These are phyloP conservation scores for Zeus faber DNA, from an alignment of 2,113 vertebrate genomes.

Conservation along the genomic window DNA sequence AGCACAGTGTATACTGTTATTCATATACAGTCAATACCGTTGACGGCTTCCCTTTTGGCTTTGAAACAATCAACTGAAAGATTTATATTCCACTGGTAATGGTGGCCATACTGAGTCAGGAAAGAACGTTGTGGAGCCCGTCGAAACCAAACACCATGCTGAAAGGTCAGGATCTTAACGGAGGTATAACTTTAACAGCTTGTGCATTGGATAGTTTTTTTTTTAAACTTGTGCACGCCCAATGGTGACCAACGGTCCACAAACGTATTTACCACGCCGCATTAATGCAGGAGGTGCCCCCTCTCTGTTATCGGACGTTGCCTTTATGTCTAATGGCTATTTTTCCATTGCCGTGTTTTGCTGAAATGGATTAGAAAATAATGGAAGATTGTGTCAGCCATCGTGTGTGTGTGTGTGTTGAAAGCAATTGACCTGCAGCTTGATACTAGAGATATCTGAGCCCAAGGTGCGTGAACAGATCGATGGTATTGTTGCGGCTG, in stretches of 20 bases:
- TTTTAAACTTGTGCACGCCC: background rate
- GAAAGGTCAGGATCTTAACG: background rate
- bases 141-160: background rate
- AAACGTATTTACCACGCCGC: background rate
- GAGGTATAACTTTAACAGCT: background rate
- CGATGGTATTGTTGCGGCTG: constrained; percentile 26
- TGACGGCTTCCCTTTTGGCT: constrained; percentile 35
- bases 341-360: constrained; percentile 8
- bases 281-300: background rate
- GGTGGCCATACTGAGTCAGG: background rate
- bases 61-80: constrained; percentile 33
- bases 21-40: constrained; percentile 45
- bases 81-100: constrained; percentile 33
- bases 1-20: constrained; percentile 15
- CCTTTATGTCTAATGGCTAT: too few species aligned
- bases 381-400: constrained; percentile 16
- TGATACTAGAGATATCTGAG: constrained; percentile 37
- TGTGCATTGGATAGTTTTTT: background rate
- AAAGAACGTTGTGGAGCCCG: background rate
- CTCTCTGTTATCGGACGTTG: background rate
- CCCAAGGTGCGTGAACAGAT: constrained; percentile 20
- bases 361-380: constrained; percentile 33
- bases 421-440: constrained; percentile 30
- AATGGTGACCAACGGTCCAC: background rate
- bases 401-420: constrained; percentile 27